phyloP scores from a whole-genome alignment of 2,797 vertebrate species.

The Chelonia mydas region DNA sequence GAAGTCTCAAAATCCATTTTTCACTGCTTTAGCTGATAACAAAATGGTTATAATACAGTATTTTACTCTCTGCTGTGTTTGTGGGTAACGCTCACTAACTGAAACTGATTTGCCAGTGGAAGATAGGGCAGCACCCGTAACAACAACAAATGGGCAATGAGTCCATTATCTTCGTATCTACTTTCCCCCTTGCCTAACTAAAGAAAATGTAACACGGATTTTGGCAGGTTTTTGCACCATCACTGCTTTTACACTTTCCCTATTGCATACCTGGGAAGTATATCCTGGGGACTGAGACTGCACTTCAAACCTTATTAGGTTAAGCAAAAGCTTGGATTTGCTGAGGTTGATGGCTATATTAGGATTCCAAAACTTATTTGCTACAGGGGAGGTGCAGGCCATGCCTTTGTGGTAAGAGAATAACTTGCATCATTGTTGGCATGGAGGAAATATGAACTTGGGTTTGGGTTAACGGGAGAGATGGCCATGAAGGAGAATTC shows the following conservation, averaged over 20 bases:
- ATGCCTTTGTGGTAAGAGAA: neutral
- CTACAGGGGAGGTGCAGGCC: neutral
- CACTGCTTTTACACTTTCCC: neutral
- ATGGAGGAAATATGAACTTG: neutral
- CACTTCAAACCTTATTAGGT: neutral
- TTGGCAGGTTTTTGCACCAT: neutral
- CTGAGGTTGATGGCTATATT: neutral
- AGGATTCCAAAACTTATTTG: neutral
- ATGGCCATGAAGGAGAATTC: neutral
- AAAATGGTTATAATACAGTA: neutral
- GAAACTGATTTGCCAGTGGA: neutral
- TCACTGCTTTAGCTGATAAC: conserved; percentile 6
- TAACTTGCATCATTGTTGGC: neutral
- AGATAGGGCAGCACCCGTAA: neutral
- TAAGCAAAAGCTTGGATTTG: neutral
- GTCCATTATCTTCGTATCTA: neutral
- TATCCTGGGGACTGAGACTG: neutral
- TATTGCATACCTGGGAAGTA: neutral
- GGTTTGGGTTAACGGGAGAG: neutral
- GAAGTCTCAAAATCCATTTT: conserved; percentile 1
- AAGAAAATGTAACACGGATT: neutral
- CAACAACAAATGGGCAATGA: neutral
- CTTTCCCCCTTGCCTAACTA: neutral
- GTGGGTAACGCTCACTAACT: neutral
- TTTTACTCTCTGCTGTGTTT: conserved; percentile 23